Evolutionary conservation across 2,113 vertebrate species (phyloP).

Genomic region (Arothron firmamentum): DNA sequence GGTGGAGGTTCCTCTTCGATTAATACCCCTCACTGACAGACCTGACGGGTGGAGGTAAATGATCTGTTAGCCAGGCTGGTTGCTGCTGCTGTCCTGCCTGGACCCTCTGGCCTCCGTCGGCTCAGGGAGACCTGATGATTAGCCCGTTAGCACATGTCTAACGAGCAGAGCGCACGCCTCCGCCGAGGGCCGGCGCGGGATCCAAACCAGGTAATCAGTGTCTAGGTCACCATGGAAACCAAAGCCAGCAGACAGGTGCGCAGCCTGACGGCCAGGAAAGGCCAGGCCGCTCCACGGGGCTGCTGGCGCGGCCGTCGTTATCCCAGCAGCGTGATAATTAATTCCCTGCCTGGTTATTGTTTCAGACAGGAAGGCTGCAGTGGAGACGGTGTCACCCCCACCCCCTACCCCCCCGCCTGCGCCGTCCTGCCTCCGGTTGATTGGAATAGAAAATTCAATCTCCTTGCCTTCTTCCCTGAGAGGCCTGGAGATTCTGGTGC

Average conservation of each 20-base stretch:
- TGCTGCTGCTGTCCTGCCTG: too few species aligned
- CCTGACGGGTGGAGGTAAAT: conserved; percentile 27
- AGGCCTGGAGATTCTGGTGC: conserved; percentile 74
- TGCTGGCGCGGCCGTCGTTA: not conserved
- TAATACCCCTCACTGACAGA: conserved; percentile 23
- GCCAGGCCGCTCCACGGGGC: too few species aligned
- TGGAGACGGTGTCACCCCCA: conserved; percentile 52
- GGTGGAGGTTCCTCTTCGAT: conserved; percentile 36
- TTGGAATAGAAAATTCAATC: conserved; percentile 76
- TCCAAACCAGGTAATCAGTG: not conserved
- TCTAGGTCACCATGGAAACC: too few species aligned
- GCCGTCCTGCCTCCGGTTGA: conserved; percentile 44
- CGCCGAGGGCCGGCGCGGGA: not conserved
- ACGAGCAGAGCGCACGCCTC: not conserved
- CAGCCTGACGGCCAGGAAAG: too few species aligned
- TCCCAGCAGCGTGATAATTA: conserved; percentile 11
- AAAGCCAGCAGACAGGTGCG: too few species aligned
- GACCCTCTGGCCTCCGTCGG: conserved; percentile 30
- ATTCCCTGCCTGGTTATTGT: conserved; percentile 20
- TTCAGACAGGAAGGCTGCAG: conserved; percentile 16
- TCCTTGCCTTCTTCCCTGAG: conserved; percentile 62
- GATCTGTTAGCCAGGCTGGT: conserved; percentile 52
- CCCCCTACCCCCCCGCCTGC: conserved; percentile 1
- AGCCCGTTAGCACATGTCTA: conserved; percentile 31
- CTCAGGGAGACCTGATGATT: conserved; percentile 8